Evolutionary conservation across 2,113 vertebrate species (phyloP).

Genomic region (Peucedramus taeniatus): DNA sequence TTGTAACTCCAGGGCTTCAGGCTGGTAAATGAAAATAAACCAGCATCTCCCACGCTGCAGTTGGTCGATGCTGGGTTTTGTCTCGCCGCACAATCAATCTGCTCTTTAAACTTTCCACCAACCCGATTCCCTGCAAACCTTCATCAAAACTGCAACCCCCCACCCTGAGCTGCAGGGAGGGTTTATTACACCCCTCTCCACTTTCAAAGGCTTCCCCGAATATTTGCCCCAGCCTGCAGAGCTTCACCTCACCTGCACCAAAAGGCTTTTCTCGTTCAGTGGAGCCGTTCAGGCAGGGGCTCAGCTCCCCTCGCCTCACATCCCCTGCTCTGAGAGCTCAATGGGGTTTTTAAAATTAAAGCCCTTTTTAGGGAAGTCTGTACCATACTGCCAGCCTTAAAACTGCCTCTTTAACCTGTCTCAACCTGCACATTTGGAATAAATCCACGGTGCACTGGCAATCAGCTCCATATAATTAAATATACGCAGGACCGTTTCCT

Average conservation of each 20-base stretch:
- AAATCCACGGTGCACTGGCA: not conserved
- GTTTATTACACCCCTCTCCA: conserved; percentile 54
- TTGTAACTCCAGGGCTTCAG: not conserved
- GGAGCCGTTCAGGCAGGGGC: not conserved
- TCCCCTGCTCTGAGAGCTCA: not conserved
- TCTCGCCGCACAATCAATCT: conserved; percentile 12
- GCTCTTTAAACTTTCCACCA: conserved; percentile 26
- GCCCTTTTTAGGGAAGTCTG: not conserved
- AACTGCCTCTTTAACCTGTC: not conserved
- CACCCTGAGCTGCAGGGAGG: not conserved
- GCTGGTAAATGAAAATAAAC: conserved; percentile 6
- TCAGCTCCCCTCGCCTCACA: not conserved
- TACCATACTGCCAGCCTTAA: not conserved
- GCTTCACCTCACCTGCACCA: conserved; percentile 18
- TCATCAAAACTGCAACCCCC: conserved; percentile 7
- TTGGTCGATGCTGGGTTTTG: not conserved
- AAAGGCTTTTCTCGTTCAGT: conserved; percentile 15
- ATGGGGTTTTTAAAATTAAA: not conserved
- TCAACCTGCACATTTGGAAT: conserved; percentile 27
- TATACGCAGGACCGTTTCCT: not conserved
- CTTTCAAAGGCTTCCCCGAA: conserved; percentile 43
- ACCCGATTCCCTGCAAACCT: not conserved
- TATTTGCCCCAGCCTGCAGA: conserved; percentile 31
- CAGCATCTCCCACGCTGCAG: not conserved
- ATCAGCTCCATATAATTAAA: conserved; percentile 31